Conservation (phyloP, 2,113 vertebrate genomes). For the Corythornis madagascariensis region DNA sequence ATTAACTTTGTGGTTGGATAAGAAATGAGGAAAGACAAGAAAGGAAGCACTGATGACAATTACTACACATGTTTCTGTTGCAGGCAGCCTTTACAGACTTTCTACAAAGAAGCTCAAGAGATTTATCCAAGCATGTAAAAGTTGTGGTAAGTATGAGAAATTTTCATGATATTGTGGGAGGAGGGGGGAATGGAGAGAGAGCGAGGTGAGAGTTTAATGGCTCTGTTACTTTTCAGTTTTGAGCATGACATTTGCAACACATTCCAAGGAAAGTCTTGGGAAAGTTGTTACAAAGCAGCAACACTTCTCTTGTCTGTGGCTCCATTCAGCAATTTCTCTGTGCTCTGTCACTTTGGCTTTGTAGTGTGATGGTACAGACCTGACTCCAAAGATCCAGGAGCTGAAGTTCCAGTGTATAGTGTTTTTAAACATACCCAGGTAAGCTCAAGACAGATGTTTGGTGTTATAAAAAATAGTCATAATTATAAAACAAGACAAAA, state of each 20-base stretch:
- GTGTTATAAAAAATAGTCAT: neutral
- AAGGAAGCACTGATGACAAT: neutral
- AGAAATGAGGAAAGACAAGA: neutral
- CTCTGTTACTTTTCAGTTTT: constrained; percentile 67
- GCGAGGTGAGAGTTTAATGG: constrained; percentile 43
- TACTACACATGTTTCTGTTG: neutral
- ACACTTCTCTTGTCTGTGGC: constrained; percentile 64
- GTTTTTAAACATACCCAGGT: constrained; percentile 90
- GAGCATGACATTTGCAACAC: constrained; percentile 57
- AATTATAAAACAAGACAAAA: too few species aligned
- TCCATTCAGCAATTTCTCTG: constrained; percentile 55
- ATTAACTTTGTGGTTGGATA: neutral
- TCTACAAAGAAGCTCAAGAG: constrained; percentile 84
- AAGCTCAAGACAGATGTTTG: constrained; percentile 39
- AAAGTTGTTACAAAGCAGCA: constrained; percentile 70
- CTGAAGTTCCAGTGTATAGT: constrained; percentile 89
- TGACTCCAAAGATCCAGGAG: constrained; percentile 88
- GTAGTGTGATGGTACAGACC: constrained; percentile 86
- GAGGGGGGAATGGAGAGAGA: neutral
- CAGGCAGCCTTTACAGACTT: constrained; percentile 87
- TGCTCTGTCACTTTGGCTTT: constrained; percentile 69
- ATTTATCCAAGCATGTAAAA: constrained; percentile 85
- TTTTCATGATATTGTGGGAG: neutral
- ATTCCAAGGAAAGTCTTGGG: constrained; percentile 69
- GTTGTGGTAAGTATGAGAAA: constrained; percentile 79